phyloP scores from a whole-genome alignment of 2,888 invertebrate species.

The Eulithis prunata region DNA sequence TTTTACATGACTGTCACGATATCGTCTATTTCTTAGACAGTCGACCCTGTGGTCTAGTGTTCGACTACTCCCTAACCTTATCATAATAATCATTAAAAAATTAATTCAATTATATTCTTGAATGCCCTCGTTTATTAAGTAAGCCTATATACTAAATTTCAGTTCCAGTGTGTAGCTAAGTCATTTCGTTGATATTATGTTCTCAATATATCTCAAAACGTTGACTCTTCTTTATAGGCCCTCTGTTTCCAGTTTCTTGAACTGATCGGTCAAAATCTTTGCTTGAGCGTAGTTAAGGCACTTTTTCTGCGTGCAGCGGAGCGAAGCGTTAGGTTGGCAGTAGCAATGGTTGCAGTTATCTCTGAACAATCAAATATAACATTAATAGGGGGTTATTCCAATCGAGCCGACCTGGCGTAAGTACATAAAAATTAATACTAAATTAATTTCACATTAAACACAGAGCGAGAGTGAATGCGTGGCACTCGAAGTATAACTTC shows the following conservation, averaged over 20 bases:
- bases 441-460: too few relatives aligned
- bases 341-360: constrained; percentile 69
- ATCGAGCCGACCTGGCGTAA: too few relatives aligned
- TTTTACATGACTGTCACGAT: too few relatives aligned
- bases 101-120: background rate
- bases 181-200: constrained; percentile 7
- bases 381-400: too few relatives aligned
- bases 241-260: constrained; percentile 47
- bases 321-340: constrained; percentile 57
- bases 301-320: constrained; percentile 67
- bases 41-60: too few relatives aligned
- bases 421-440: too few relatives aligned
- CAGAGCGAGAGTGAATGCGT: too few relatives aligned
- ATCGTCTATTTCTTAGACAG: too few relatives aligned
- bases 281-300: constrained; percentile 63
- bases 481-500: too few relatives aligned
- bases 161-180: constrained; percentile 6
- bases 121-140: constrained; percentile 1
- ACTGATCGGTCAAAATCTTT: constrained; percentile 48
- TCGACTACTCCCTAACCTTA: too few relatives aligned
- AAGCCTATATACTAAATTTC: background rate
- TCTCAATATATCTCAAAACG: background rate
- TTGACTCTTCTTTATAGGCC: constrained; percentile 46
- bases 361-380: constrained; percentile 41
- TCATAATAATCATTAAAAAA: background rate